Conservation (phyloP, 2,113 vertebrate species). For the human (Homo sapiens) region DNA sequence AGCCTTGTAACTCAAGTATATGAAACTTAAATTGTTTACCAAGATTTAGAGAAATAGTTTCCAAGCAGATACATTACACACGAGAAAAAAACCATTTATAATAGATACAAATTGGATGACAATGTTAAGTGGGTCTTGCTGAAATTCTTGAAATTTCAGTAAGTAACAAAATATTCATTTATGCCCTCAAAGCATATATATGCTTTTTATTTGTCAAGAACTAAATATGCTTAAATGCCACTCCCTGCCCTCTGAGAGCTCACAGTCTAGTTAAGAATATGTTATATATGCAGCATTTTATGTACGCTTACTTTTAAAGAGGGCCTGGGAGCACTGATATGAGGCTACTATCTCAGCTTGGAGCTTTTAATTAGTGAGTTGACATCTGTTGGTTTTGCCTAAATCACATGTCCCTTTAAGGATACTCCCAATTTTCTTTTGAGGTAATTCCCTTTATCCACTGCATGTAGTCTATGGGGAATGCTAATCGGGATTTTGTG, state of each 20-base stretch:
- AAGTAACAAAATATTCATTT: conserved; percentile 39
- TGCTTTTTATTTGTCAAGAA: background rate
- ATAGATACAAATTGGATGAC: background rate
- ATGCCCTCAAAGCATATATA: background rate
- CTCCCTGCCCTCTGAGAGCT: background rate
- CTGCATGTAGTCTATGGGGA: background rate
- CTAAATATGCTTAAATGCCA: background rate
- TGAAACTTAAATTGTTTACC: background rate
- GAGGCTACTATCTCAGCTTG: background rate
- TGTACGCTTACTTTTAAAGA: background rate
- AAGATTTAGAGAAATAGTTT: conserved; percentile 38
- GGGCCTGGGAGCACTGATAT: background rate
- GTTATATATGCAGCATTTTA: background rate
- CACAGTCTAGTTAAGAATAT: background rate
- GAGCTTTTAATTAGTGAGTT: background rate
- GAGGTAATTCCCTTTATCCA: background rate
- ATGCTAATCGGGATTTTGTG: background rate
- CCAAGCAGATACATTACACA: conserved; percentile 5
- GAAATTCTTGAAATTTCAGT: conserved; percentile 27
- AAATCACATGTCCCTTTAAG: background rate
- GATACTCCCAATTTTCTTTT: background rate
- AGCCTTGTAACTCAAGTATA: background rate
- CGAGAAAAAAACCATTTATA: conserved; percentile 28
- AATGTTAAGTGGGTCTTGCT: background rate
- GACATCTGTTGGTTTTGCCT: background rate